Base-by-base conservation (phyloP, 2,888 invertebrate genomes). In the Lasioglossum morio region DNA sequence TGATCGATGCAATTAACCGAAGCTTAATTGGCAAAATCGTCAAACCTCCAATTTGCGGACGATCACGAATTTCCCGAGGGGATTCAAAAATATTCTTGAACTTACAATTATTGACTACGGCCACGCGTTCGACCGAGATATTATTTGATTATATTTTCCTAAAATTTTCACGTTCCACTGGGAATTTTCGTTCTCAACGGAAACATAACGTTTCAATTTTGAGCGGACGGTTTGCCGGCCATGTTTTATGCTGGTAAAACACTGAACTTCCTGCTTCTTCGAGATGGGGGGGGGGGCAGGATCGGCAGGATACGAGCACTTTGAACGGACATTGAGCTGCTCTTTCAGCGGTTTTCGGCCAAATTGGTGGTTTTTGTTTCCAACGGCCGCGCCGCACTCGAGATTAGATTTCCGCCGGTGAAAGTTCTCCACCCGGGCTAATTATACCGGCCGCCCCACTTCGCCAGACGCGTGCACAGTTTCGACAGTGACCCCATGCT, bases 291-390 rank as follows among this genome's bases (percentile, higher is more conserved):
- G 34, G 27, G 23, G 23, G 19, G 14, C 70, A 12, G 27, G 43
- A 60, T 69, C 63, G 63, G 16, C 40, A 73, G 57, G 81, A 84
- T 84, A 86, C 72, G 81, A 89, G 84, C 77, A 37, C 89, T 90
- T 90, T 87, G 88, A 88, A 72, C 69, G 63, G 72, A 86, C 86
- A 77, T 46, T 70, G 76, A 63, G 76, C 53, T 80, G 77, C 86
- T 83, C 81, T 90, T 87, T 88, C 88, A 81, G 83, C 82, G 89
- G 88, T 87, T 89, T 89, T 84, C 86, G 63, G 73, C 87, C 37
- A 91, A 90, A 90, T 89, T 91, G 89, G 88, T 84, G 84, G 91
- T 87, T 90, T 91, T 90, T 91, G 87, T 89, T 91, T 87, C 87
- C 63, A 78, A 72, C 78, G 72, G 80, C 40, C 78, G 46, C 27